A percentile compares a stretch with the other conserved stretches of the same genome.
phyloP scores from a whole-genome alignment of 2,113 vertebrate genomes.

The Phalacrocorax brasilianus region DNA sequence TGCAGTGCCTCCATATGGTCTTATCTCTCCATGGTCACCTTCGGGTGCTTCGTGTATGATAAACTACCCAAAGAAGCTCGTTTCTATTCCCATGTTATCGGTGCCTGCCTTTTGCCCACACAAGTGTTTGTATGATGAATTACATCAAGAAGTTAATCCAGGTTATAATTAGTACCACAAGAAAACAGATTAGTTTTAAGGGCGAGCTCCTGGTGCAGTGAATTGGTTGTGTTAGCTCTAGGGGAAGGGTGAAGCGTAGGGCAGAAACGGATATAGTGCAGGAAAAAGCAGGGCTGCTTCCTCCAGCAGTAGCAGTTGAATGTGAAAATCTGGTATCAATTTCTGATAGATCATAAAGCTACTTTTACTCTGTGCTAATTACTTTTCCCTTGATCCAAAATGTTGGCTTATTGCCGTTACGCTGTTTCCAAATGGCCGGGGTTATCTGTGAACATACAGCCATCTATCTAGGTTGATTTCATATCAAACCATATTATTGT shows the following conservation, averaged over 20 bases:
- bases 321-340: neutral
- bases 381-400: neutral
- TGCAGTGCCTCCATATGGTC: too few species aligned
- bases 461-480: neutral
- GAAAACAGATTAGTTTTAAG: neutral
- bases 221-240: neutral
- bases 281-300: neutral
- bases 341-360: neutral
- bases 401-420: neutral
- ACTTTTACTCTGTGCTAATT: neutral
- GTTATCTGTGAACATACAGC: neutral
- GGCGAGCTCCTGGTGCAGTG: neutral
- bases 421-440: neutral
- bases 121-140: neutral
- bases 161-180: neutral
- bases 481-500: accelerated
- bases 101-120: neutral
- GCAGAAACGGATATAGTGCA: neutral
- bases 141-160: neutral
- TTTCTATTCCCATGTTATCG: neutral
- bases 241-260: neutral
- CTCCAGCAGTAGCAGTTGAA: neutral
- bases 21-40: neutral
- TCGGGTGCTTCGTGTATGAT: too few species aligned
- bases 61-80: neutral